Evolutionary conservation across 2,797 vertebrate genomes (phyloP), one percentile per base, ranked within the genome.

Genomic region (Takifugu ocellatus): DNA sequence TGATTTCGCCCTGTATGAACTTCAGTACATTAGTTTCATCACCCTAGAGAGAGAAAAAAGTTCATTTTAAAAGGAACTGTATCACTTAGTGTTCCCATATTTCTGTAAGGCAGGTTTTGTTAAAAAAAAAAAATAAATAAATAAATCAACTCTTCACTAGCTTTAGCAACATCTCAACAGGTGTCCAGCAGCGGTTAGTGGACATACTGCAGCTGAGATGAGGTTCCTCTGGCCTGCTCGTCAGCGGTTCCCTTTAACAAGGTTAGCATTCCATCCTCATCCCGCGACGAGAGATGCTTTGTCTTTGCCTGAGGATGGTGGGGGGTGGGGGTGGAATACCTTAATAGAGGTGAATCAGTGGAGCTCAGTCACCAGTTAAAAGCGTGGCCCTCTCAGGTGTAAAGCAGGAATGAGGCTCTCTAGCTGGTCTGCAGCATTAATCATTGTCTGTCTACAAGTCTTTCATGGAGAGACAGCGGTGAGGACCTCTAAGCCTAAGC

Each of bases 301-400:
- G 52, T 21, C 66, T 49, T 70, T 49, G 52, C 70, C 66, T 1
- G 5, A 62, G 62, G 70, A 77, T 43, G 66, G 15, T 5, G 26
- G 48, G 54, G 61, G 59, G 65, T 60, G 48, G 54, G 61, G 59
- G 65, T 60, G 61, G 39, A 73, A 58, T 59, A 10, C 63, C 61
- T 59, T 75, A 70, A 77, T 84, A 71, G 60, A 75, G 63, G 68
- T 56, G 73, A 77, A 74, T 76, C 72, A 43, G 44, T 5, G n/a
- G 25, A 24, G 70, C 79, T 83, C 79, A 63, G 56, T 82, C 80
- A 67, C 63, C 74, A 75, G 77, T 84, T 84, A 79, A 79, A 74
- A 72, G 63, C 72, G 63, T 62, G 55, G 54, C 69, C 61, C 63
- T 50, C 16, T 66, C 0, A n/a, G 65, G 68, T 78, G 21, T 65